Conservation (phyloP, 2,113 vertebrate genomes). For the Catharus minimus region DNA sequence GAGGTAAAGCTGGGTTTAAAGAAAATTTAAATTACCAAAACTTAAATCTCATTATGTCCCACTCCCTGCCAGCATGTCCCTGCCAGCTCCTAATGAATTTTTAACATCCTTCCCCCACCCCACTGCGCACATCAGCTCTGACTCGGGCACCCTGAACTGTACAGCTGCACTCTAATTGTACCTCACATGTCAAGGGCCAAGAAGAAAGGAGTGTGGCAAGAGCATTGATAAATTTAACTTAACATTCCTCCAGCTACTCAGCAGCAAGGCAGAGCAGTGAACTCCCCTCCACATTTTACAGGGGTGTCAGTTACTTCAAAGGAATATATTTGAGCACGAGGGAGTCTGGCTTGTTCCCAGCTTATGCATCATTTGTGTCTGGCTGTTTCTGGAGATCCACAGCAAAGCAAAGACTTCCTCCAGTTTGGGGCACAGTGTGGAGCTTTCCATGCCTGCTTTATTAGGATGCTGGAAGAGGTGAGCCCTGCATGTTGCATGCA, state of each 20-base stretch:
- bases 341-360: neutral
- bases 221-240: conserved; percentile 31
- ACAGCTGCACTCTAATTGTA: conserved; percentile 27
- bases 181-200: conserved; percentile 50
- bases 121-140: conserved; percentile 10
- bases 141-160: neutral
- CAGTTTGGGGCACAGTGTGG: neutral
- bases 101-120: conserved; percentile 39
- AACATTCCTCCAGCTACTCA: conserved; percentile 38
- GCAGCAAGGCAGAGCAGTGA: neutral
- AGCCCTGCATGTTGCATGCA: neutral
- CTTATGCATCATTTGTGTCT: conserved; percentile 47
- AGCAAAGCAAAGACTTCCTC: conserved; percentile 24
- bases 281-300: conserved; percentile 19
- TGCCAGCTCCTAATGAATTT: conserved; percentile 59
- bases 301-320: conserved; percentile 48
- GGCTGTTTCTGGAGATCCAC: conserved; percentile 7
- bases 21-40: conserved; percentile 31
- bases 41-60: conserved; percentile 41
- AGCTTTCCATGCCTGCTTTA: neutral
- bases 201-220: conserved; percentile 37
- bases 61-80: conserved; percentile 14
- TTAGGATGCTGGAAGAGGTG: neutral
- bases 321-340: conserved; percentile 17
- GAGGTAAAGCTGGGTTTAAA: conserved; percentile 7